phyloP scores from a whole-genome alignment of 2,113 vertebrate species.

The Psophia crepitans region DNA sequence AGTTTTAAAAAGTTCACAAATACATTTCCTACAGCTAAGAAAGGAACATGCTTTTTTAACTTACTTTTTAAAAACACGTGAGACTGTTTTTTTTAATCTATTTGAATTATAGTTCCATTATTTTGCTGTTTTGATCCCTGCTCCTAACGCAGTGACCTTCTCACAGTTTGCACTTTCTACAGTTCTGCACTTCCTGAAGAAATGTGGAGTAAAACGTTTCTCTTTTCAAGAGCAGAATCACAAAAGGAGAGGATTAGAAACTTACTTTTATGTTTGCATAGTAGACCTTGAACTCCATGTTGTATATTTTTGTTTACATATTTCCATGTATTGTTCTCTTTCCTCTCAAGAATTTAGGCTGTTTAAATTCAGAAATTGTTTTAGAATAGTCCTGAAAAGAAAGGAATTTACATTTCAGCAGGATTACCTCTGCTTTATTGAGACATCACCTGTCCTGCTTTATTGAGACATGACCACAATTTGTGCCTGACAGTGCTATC shows the following conservation, averaged over 20 bases:
- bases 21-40: neutral
- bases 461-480: rapidly evolving
- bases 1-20: neutral
- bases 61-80: neutral
- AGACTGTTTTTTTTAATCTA: neutral
- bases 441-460: neutral
- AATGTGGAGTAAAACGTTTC: neutral
- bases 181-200: neutral
- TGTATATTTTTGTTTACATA: neutral
- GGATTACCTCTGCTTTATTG: neutral
- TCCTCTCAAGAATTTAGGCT: neutral
- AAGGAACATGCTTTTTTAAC: neutral
- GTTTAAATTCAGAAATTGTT: neutral
- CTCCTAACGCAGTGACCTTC: neutral
- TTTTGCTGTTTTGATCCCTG: neutral
- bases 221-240: neutral
- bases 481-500: neutral
- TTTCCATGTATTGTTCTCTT: neutral
- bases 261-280: neutral
- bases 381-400: neutral
- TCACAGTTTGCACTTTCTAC: neutral
- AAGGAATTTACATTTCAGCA: neutral
- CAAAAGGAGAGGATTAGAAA: neutral
- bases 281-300: neutral
- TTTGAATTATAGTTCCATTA: neutral